Evolutionary conservation across 1,140 invertebrate genomes (phyloP), one percentile per base, ranked within the genome.

Genomic region (Teleopsis dalmanni): DNA sequence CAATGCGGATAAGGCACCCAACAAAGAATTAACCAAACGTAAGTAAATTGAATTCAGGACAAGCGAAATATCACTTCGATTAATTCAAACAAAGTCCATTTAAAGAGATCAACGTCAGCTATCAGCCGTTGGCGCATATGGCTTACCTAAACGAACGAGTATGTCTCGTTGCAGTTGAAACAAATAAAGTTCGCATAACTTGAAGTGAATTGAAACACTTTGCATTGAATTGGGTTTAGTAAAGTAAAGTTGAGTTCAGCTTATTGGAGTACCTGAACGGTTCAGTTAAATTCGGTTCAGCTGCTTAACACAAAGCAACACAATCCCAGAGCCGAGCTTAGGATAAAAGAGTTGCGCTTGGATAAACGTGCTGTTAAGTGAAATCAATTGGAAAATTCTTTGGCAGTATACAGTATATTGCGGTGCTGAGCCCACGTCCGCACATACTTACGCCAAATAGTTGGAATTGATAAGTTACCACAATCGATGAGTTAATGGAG

Each of bases 51-150:
- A 52, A 52, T 52, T 47, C 45, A 48, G 46, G 46, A 52, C 50
- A 52, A 52, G 50, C 45, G 31, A 52, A 52, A 52, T 52, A 52
- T 52, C 50, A 52, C 50, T 52, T 52, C 50, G 50, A 52, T 52
- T 52, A 52, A 52, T 52, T 52, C 50, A 52, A 52, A 52, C 50
- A 52, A 43, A 52, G 46, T 52, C 50, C 38, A 52, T 52, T 52
- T 47, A 52, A 48, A 52, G 50, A 38, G 50, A 52, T 52, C 50
- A 52, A 52, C 50, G 50, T 52, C 50, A 52, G 46, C 41, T 44
- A 33, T 26, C 33, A 38, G 41, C 47, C 27, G 37, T 41, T 37
- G 47, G 45, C 45, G 45, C 34, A 27, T 47, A 25, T 35, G 34
- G 16, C 19, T 14, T 14, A 19, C 19, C 19, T 14, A n/a, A n/a